Evolutionary conservation across 2,113 vertebrate species (phyloP), one percentile per base, ranked within the genome.

Genomic region (Nipponia nippon): DNA sequence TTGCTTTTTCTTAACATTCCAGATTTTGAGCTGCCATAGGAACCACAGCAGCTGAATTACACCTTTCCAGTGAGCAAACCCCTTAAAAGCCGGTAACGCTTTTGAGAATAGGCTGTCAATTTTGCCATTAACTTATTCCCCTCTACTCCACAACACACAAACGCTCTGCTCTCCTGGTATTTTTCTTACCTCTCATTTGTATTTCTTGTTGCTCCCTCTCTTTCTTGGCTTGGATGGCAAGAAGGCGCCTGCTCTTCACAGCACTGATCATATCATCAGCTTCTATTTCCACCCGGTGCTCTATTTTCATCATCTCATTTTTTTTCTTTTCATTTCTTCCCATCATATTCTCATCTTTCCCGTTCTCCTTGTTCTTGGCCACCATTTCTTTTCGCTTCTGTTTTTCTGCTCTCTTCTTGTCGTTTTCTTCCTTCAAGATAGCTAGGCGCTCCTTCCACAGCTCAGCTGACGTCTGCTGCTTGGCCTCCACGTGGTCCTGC

Each of bases 391-490:
- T 99, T 30, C 97, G 97, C 50, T 97, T 99, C 94, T 98, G 98
- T 90, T 98, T 99, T 96, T 99, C 99, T 2, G 99, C 99, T 69
- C 97, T 98, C 95, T 99, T 99, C 93, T 99, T 99, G 92, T 99
- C 99, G 0, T 99, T 99, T 89, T 98, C 99, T 90, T 99, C 99
- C 96, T 99, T 99, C 63, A 99, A 90, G 69, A 99, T 97, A 6
- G 99, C 99, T 3, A 99, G 96, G 9, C 99, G 99, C 83, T 99
- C 99, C 96, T 99, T 99, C 99, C 99, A 99, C 52, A 99, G 94
- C 95, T 99, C 99, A 1, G 98, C 99, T 0, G 99, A 99, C 1
- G 98, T 98, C 75, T 99, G 99, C 89, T 99, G 99, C 91, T 98
- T 99, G 32, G 98, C 96, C 17, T 99, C 99, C 63, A 99, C 99